A percentile compares a stretch with the other conserved stretches of the same genome.
phyloP scores from a whole-genome alignment of 2,888 invertebrate species.

The Luffia ferchaultella region DNA sequence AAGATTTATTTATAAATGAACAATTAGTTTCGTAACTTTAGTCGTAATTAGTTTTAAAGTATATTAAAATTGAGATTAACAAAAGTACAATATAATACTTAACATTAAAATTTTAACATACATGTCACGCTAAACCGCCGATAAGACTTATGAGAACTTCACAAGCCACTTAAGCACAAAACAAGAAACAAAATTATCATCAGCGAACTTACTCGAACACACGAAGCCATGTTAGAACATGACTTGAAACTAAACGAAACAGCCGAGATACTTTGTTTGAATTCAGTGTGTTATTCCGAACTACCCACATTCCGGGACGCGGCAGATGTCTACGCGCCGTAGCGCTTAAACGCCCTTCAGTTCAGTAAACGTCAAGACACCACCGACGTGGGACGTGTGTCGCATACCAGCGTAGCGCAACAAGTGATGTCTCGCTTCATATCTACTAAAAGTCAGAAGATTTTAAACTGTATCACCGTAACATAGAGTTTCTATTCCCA shows the following conservation, averaged over 20 bases:
- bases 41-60: no score
- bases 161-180: no score
- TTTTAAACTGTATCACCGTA: background rate
- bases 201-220: background rate
- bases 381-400: slow-evolving; percentile 11
- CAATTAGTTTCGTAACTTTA: no score
- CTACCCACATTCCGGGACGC: slow-evolving; percentile 6
- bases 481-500: background rate
- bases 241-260: background rate
- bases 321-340: slow-evolving; percentile 1
- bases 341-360: slow-evolving; percentile 7
- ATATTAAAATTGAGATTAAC: no score
- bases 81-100: no score
- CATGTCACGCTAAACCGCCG: no score
- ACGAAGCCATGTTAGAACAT: background rate
- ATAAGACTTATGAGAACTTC: no score
- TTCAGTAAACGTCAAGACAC: slow-evolving; percentile 6
- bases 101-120: no score
- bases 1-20: no score
- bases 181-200: background rate
- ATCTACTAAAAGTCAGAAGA: slow-evolving; percentile 7
- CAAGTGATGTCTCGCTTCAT: slow-evolving; percentile 34
- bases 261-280: background rate
- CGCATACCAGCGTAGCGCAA: slow-evolving; percentile 37
- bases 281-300: slow-evolving; percentile 8